These are phyloP conservation scores for Semaprochilodus insignis DNA, from an alignment of 2,797 vertebrate genomes.

Conservation along the genomic window DNA sequence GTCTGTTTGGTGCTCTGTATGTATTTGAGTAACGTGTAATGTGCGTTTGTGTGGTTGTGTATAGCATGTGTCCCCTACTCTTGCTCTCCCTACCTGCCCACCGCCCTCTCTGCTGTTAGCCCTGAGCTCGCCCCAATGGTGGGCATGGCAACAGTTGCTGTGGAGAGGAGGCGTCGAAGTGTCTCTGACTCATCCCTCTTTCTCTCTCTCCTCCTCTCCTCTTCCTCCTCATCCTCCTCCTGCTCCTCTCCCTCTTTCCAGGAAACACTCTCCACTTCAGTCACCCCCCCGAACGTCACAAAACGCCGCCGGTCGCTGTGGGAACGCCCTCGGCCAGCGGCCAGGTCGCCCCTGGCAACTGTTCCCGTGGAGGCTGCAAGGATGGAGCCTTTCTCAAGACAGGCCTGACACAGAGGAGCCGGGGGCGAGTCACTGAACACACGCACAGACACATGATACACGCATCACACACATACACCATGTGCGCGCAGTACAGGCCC, in stretches of 20 bases:
- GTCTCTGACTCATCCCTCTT: slow-evolving; percentile 77
- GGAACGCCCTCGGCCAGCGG: slow-evolving; percentile 76
- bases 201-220: slow-evolving; percentile 68
- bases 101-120: slow-evolving; percentile 75
- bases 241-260: slow-evolving; percentile 70
- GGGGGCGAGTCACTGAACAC: slow-evolving; percentile 81
- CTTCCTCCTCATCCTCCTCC: slow-evolving; percentile 48
- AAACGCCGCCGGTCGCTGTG: slow-evolving; percentile 79
- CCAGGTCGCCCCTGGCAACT: slow-evolving; percentile 76
- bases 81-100: slow-evolving; percentile 74
- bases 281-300: slow-evolving; percentile 95
- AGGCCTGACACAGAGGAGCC: slow-evolving; percentile 78
- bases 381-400: slow-evolving; percentile 78
- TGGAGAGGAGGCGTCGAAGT: slow-evolving; percentile 77
- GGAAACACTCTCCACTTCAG: slow-evolving; percentile 88
- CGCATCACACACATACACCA: slow-evolving; percentile 49
- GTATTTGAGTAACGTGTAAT: slow-evolving; percentile 6
- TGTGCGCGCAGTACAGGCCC: slow-evolving; percentile 7
- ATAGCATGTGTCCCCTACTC: slow-evolving; percentile 17
- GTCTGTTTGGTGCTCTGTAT: slow-evolving; percentile 20
- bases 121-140: slow-evolving; percentile 77
- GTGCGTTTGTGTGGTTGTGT: slow-evolving; percentile 22
- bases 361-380: slow-evolving; percentile 75
- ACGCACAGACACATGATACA: slow-evolving; percentile 57
- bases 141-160: slow-evolving; percentile 78